Base-by-base conservation (phyloP, 2,113 vertebrate genomes). In the Dasyornis broadbenti region DNA sequence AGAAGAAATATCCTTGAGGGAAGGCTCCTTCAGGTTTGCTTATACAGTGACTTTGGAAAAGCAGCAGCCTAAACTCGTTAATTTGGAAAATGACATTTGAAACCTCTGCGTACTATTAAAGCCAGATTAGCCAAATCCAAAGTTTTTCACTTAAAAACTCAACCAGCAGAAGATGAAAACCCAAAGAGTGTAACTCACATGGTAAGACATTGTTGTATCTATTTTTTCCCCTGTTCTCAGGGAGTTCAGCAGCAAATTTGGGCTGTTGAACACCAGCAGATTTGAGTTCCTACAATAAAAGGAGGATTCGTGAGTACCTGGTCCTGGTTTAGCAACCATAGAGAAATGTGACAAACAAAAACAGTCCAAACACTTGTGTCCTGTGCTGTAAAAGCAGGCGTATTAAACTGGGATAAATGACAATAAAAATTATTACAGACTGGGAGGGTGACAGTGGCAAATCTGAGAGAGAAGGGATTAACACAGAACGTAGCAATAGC, bases 191-290 rank as follows among this genome's bases (percentile, higher is more conserved):
- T 42, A 84, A 98, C 99, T 99, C 96, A 99, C 99, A 99, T 64
- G 99, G 99, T 66, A 99, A 97, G 50, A 99, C 99, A 0, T 99
- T 99, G 96, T 98, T 99, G 95, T 99, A 99, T 96, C 99, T 98
- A 87, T 99, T 99, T 98, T 99, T 99, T 7, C 97, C 97, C 92
- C 99, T 99, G 88, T 99, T 99, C 47, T 99, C 99, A n/a, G 97
- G 12, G 68, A 96, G 86, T 78, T 98, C 97, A 22, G 99, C 99
- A n/a, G 96, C 96, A 56, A 94, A 96, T 97, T 98, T 99, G 6
- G 98, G 88, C 91, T 99, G 99, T 90, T 71, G 97, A 33, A 98
- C 97, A 68, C 99, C 99, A 88, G 98, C 98, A 61, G 94, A 52
- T 89, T 98, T 99, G 53, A 99, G 98, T 71, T 99, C 99, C 99